These are phyloP conservation scores for Parauchenoglanis ngamensis DNA, from an alignment of 2,797 vertebrate species.

Conservation along the genomic window DNA sequence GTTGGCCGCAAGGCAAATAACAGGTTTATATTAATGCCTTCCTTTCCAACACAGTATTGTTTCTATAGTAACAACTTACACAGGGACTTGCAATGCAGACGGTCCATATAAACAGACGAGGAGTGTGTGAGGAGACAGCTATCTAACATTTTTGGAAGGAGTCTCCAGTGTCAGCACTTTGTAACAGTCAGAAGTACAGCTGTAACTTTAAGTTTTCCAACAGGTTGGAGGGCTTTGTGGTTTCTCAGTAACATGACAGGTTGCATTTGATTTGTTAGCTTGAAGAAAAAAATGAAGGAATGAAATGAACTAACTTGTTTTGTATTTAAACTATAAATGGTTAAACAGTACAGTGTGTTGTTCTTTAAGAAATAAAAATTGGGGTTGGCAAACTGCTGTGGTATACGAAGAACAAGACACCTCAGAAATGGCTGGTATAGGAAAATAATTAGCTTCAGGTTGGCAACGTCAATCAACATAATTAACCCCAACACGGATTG, in stretches of 20 bases:
- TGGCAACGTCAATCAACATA: not conserved
- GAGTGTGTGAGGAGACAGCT: not conserved
- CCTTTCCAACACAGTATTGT: not conserved
- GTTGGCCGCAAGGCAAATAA: not conserved
- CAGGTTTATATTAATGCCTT: not conserved
- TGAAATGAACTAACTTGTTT: not conserved
- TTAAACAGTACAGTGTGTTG: not conserved
- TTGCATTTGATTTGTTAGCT: not conserved
- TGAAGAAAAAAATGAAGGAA: not conserved
- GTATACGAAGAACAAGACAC: not conserved
- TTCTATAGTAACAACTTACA: not conserved
- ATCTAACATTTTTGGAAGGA: slow-evolving; percentile 9
- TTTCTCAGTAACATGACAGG: not conserved
- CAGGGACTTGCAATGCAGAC: not conserved
- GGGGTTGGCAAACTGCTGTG: not conserved
- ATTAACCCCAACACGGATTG: not conserved
- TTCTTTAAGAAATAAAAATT: not conserved
- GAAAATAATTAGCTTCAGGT: not conserved
- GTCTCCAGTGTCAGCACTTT: slow-evolving; percentile 17
- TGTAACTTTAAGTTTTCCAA: not conserved
- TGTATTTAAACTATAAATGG: not conserved
- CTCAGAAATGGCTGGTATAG: not conserved
- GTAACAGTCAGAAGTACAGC: slow-evolving; percentile 15
- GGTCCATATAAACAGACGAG: not conserved
- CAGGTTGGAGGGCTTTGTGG: not conserved